Percentiles rank a stretch among this genome's conserved stretches.
These are phyloP conservation scores for Calliopsis andreniformis DNA, from an alignment of 1,140 invertebrate species.

Conservation along the genomic window DNA sequence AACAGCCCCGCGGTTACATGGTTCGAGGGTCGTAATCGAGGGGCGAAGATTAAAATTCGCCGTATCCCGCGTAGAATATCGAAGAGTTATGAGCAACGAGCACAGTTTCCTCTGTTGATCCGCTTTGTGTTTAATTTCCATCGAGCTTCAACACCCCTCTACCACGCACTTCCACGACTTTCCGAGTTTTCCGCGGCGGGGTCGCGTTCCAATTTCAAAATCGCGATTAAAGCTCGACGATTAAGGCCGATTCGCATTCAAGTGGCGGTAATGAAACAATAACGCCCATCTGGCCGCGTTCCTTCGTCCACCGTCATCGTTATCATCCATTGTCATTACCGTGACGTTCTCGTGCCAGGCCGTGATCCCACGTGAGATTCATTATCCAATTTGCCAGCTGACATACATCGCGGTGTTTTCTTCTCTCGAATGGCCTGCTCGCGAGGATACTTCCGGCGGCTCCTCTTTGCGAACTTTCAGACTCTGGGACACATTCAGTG, in stretches of 20 bases:
- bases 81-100: slow-evolving; percentile 15
- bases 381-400: slow-evolving; percentile 50
- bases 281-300: slow-evolving; percentile 36
- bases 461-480: not conserved
- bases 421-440: not conserved
- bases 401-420: slow-evolving; percentile 10
- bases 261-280: slow-evolving; percentile 54
- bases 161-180: not conserved
- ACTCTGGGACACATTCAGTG: not conserved
- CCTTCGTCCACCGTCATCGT: slow-evolving; percentile 33
- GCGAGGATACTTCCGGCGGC: not conserved
- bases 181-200: not conserved
- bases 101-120: slow-evolving; percentile 10
- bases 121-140: slow-evolving; percentile 23
- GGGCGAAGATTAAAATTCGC: slow-evolving; percentile 14
- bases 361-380: slow-evolving; percentile 57
- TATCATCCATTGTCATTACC: slow-evolving; percentile 56
- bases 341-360: slow-evolving; percentile 33
- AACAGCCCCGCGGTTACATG: not conserved
- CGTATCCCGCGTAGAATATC: slow-evolving; percentile 2
- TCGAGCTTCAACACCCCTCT: too few relatives aligned
- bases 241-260: slow-evolving; percentile 53
- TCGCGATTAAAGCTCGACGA: slow-evolving; percentile 49
- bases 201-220: slow-evolving; percentile 15
- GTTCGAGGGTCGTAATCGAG: slow-evolving; percentile 1